Evolutionary conservation across 2,888 invertebrate genomes (phyloP), one percentile per base, ranked within the genome.

Genomic region (Silvanus unidentatus): DNA sequence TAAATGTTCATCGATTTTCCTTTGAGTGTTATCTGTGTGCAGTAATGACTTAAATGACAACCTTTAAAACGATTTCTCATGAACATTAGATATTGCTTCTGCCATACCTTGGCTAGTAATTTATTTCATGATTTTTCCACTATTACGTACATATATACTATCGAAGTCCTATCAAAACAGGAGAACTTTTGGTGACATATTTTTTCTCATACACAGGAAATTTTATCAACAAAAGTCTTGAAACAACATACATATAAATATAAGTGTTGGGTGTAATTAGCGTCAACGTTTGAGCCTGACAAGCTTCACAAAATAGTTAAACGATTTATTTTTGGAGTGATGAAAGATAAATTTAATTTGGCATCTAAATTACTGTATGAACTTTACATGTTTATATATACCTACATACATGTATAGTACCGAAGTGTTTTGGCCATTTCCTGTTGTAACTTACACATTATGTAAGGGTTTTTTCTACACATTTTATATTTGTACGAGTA

Each of bases 281-380:
- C 59, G 65, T 62, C 62, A 63, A 52, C 51, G 53, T 52, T 50
- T 56, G 50, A 61, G n/a, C 62, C 55, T 61, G 65, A 64, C 65
- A 61, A 56, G 58, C 55, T 55, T 57, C 57, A 63, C 58, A 57
- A 57, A 60, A 60, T 54, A 62, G 61, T 63, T 60, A 60, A 62
- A 60, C 57, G 60, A 51, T 60, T 60, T 61, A 64, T 64, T 64
- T 63, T 57, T 42, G 50, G 57, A 54, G 49, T 51, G 63, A 57
- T 53, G 64, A 65, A 50, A 63, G 64, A 65, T 57, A 55, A 61
- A 59, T 65, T 65, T 63, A 60, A 63, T 65, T 65, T 65, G 64
- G 64, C 63, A 64, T 58, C 57, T 44, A 35, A 54, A 55, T 52
- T 51, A 50, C 54, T 47, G 54, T 44, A 49, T 39, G 36, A 43